Evolutionary conservation across 2,113 vertebrate species (phyloP).

Genomic region (Rattus rattus): DNA sequence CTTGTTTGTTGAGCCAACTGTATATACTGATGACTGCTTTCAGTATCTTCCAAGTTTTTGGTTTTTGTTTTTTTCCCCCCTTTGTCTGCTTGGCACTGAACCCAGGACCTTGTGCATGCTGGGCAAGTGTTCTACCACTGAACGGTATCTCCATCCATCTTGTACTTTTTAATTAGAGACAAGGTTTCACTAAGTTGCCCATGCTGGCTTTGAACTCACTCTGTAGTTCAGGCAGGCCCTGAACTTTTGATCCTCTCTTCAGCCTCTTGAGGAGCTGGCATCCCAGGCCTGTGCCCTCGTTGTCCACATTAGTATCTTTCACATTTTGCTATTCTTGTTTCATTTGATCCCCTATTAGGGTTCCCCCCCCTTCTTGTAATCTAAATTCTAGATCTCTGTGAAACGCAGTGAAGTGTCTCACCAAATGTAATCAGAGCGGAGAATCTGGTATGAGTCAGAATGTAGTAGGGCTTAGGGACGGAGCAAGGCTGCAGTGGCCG

Average conservation of each 20-base stretch:
- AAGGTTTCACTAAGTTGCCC: neutral
- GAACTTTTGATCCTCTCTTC: neutral
- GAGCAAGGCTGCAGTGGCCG: neutral
- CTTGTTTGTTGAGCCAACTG: neutral
- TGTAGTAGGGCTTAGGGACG: neutral
- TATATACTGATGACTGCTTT: neutral
- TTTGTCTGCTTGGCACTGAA: neutral
- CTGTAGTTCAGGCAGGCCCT: neutral
- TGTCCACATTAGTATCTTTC: neutral
- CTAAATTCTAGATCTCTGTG: neutral
- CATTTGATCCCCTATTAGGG: neutral
- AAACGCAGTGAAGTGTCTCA: neutral
- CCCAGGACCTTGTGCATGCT: neutral
- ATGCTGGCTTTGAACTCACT: neutral
- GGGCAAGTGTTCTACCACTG: neutral
- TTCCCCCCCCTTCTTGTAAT: neutral
- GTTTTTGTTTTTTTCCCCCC: too few species aligned
- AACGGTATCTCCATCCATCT: neutral
- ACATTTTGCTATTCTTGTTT: constrained; percentile 26
- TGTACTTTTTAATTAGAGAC: neutral
- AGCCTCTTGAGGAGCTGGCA: neutral
- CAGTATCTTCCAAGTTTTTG: constrained; percentile 11
- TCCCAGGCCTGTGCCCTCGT: neutral
- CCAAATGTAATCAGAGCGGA: neutral
- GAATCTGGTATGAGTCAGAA: neutral